Conservation (phyloP, 2,113 vertebrate species). For the Plestiodon gilberti region DNA sequence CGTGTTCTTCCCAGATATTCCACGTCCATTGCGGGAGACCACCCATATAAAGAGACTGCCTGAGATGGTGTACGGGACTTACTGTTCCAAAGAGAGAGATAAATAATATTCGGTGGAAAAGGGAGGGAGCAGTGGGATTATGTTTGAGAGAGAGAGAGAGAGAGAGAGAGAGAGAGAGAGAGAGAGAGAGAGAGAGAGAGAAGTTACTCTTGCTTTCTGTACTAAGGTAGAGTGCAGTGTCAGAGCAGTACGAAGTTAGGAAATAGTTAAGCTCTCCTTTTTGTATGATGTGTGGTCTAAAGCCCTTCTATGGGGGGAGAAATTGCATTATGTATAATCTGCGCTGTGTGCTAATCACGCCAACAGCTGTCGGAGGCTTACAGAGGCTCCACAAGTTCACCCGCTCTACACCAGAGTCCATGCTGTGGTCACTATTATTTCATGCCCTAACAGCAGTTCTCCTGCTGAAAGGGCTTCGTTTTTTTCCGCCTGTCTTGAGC, state of each 20-base stretch:
- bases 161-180: no score
- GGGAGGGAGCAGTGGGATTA: constrained; percentile 24
- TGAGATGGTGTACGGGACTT: constrained; percentile 52
- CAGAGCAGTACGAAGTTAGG: constrained; percentile 49
- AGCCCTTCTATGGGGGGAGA: constrained; percentile 64
- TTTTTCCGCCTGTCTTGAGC: constrained; percentile 65
- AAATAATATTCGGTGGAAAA: constrained; percentile 9
- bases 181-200: constrained; percentile 46
- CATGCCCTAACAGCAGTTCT: constrained; percentile 66
- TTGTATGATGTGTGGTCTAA: constrained; percentile 64
- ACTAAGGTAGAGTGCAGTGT: constrained; percentile 40
- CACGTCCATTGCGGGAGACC: constrained; percentile 68
- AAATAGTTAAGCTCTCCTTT: constrained; percentile 41
- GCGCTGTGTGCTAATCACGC: constrained; percentile 23
- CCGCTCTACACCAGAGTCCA: constrained; percentile 26
- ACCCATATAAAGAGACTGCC: constrained; percentile 52
- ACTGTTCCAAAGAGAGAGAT: constrained; percentile 3
- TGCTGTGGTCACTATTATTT: constrained; percentile 61
- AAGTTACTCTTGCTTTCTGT: constrained; percentile 50
- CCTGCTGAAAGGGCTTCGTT: constrained; percentile 62
- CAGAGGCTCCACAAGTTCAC: constrained; percentile 60
- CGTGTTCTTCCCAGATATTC: constrained; percentile 64
- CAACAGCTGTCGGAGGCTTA: constrained; percentile 54
- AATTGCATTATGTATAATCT: constrained; percentile 63
- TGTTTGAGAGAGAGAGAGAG: no score